Percentiles rank a stretch among this genome's conserved stretches.
phyloP scores from a whole-genome alignment of 2,888 invertebrate species.

The Pyrrhosoma nymphula region DNA sequence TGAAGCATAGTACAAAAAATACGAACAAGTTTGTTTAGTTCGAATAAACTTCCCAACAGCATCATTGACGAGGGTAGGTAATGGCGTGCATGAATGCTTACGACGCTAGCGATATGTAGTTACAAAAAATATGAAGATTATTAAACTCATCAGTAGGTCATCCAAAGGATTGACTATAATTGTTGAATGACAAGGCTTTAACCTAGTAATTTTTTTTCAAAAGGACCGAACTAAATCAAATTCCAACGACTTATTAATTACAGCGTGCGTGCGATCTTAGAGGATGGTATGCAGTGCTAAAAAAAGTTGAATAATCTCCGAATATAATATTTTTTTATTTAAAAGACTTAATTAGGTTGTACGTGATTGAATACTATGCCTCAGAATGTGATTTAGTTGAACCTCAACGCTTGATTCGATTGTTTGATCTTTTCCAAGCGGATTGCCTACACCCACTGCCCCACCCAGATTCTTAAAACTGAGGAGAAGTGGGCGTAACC shows the following conservation, averaged over 20 bases:
- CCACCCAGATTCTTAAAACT: neutral
- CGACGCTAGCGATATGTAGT: no score
- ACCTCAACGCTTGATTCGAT: neutral
- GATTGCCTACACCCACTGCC: neutral
- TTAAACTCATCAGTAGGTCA: no score
- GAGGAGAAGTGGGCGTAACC: slow-evolving; percentile 19
- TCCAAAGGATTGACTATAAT: neutral
- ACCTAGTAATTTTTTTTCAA: neutral
- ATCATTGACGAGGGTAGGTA: no score
- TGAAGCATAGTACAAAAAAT: no score
- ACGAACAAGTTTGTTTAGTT: no score
- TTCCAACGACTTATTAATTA: neutral
- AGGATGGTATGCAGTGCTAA: no score
- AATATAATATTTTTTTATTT: no score
- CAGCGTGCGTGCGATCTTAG: neutral
- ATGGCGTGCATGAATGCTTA: no score
- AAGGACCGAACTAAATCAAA: neutral
- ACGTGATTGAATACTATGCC: neutral
- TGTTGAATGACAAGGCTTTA: neutral
- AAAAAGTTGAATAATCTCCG: no score
- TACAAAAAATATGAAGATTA: no score
- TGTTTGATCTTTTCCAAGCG: neutral
- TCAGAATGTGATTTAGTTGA: neutral
- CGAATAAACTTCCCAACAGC: no score
- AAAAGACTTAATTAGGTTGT: neutral